Evolutionary conservation across 2,888 invertebrate species (phyloP).

Genomic region (Pammene fasciana): DNA sequence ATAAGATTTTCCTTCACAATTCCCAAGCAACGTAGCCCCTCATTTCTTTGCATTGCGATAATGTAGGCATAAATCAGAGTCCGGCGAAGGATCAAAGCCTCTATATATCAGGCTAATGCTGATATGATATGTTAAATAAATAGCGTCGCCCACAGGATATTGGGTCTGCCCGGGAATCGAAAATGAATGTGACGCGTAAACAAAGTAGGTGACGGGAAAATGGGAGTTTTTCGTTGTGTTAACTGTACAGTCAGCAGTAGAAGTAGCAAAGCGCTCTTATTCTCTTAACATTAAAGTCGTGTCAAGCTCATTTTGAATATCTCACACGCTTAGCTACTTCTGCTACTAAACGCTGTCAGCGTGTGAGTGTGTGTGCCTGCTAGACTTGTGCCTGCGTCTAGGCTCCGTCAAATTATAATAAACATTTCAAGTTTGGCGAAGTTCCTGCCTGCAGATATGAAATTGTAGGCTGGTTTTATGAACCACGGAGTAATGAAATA

Average conservation of each 20-base stretch:
- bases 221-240: conserved; percentile 39
- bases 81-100: conserved; percentile 71
- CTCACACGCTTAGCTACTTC: too few relatives aligned
- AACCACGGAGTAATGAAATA: background rate
- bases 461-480: background rate
- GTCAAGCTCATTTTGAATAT: too few relatives aligned
- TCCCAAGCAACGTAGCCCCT: conserved; percentile 49
- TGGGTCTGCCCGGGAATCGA: conserved; percentile 67
- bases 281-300: too few relatives aligned
- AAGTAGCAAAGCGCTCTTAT: too few relatives aligned
- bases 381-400: too few relatives aligned
- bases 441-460: too few relatives aligned
- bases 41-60: conserved; percentile 67
- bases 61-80: conserved; percentile 75
- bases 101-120: conserved; percentile 81
- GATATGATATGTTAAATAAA: conserved; percentile 84
- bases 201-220: conserved; percentile 54
- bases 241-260: conserved; percentile 4
- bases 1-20: conserved; percentile 17
- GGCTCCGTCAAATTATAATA: too few relatives aligned
- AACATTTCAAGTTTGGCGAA: too few relatives aligned
- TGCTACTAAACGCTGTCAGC: too few relatives aligned
- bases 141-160: conserved; percentile 76
- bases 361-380: too few relatives aligned
- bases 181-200: conserved; percentile 70